Percentiles rank a stretch among this genome's conserved stretches.
Conservation (phyloP, 2,888 invertebrate genomes). For the Eutolmus rufibarbis region DNA sequence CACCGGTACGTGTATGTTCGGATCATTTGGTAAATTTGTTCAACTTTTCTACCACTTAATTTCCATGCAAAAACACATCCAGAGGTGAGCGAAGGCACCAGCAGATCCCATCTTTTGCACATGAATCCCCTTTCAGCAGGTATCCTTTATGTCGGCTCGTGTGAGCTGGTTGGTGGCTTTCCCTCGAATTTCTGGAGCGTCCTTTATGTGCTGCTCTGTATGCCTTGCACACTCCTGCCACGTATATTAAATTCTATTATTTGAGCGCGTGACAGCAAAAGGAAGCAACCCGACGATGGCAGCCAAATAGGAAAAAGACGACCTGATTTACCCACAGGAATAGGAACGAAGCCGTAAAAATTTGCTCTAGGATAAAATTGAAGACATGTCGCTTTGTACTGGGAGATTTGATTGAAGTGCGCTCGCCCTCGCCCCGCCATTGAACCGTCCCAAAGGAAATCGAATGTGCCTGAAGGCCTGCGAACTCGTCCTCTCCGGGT, state of each 20-base stretch:
- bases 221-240: slow-evolving; percentile 36
- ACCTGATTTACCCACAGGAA: slow-evolving; percentile 39
- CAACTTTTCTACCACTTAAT: slow-evolving; percentile 38
- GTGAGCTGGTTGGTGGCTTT: slow-evolving; percentile 14
- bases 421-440: neutral
- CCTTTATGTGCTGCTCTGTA: slow-evolving; percentile 29
- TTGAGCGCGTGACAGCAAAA: slow-evolving; percentile 45
- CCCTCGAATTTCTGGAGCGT: slow-evolving; percentile 10
- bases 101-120: slow-evolving; percentile 29
- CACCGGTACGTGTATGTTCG: neutral
- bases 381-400: slow-evolving; percentile 30
- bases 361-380: slow-evolving; percentile 42
- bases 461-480: neutral
- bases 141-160: slow-evolving; percentile 10
- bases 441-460: slow-evolving; percentile 27
- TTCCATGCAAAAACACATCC: slow-evolving; percentile 17
- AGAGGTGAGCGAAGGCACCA: neutral
- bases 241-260: slow-evolving; percentile 47
- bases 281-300: slow-evolving; percentile 7
- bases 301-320: slow-evolving; percentile 32
- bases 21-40: slow-evolving; percentile 36
- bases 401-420: slow-evolving; percentile 40
- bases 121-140: slow-evolving; percentile 25
- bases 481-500: neutral
- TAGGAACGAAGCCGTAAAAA: slow-evolving; percentile 43